Conservation (phyloP, 2,113 vertebrate species). For the Callionymus lyra region DNA sequence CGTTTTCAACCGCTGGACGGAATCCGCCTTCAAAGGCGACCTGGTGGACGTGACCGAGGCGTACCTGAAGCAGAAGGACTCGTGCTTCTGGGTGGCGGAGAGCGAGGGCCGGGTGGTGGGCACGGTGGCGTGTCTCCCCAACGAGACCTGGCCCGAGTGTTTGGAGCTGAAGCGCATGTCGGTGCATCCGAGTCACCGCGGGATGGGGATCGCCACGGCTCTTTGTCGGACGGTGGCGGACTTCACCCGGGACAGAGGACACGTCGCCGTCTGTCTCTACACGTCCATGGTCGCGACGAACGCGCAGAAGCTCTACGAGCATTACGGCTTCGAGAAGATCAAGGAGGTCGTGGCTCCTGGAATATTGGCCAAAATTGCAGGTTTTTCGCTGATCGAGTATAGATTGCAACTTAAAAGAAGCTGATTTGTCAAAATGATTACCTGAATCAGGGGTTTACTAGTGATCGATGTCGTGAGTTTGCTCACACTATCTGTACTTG, state of each 20-base stretch:
- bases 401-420: slow-evolving; percentile 41
- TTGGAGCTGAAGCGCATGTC: slow-evolving; percentile 67
- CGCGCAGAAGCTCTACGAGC: slow-evolving; percentile 66
- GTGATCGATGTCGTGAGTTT: too few relatives aligned
- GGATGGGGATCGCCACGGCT: slow-evolving; percentile 63
- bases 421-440: background rate
- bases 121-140: slow-evolving; percentile 54
- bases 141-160: background rate
- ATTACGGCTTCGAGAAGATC: slow-evolving; percentile 54
- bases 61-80: slow-evolving; percentile 49
- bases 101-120: slow-evolving; percentile 57
- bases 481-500: background rate
- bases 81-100: slow-evolving; percentile 73
- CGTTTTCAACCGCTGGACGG: slow-evolving; percentile 56
- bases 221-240: slow-evolving; percentile 54
- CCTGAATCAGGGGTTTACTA: background rate
- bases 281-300: slow-evolving; percentile 67
- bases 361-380: slow-evolving; percentile 37
- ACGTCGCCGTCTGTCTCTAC: slow-evolving; percentile 43
- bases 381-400: slow-evolving; percentile 64
- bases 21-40: slow-evolving; percentile 42
- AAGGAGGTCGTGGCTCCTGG: slow-evolving; percentile 38
- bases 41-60: slow-evolving; percentile 36
- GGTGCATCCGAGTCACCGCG: slow-evolving; percentile 50
- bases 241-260: slow-evolving; percentile 55